Evolutionary conservation across 2,797 vertebrate species (phyloP).

Genomic region (Aldrovandia affinis): DNA sequence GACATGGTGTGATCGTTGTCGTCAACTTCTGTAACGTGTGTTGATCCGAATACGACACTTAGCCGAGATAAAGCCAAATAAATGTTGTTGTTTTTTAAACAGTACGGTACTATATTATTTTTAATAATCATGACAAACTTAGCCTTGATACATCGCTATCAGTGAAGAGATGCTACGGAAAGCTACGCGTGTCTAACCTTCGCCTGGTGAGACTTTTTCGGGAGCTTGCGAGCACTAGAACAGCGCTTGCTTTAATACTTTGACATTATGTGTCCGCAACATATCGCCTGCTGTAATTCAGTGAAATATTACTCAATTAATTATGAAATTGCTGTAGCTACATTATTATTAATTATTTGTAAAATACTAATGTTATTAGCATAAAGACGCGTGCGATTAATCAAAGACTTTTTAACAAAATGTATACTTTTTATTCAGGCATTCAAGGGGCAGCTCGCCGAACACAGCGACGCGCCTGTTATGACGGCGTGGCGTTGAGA

Average conservation of each 20-base stretch:
- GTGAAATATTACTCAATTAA: background rate
- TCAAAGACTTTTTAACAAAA: no score
- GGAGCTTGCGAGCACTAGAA: background rate
- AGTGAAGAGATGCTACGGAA: no score
- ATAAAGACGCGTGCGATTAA: background rate
- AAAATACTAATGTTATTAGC: background rate
- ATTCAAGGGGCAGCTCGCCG: slow-evolving; percentile 33
- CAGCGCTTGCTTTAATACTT: background rate
- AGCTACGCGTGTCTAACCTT: background rate
- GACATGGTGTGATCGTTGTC: slow-evolving; percentile 50
- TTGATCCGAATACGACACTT: background rate
- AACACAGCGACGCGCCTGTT: no score
- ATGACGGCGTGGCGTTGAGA: no score
- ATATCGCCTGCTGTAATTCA: background rate
- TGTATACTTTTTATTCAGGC: slow-evolving; percentile 49
- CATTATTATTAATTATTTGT: background rate
- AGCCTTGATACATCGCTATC: background rate
- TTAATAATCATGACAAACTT: background rate
- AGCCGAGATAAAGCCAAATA: background rate
- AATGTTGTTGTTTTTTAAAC: background rate
- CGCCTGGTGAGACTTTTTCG: background rate
- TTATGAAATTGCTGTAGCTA: no score
- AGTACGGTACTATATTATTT: background rate
- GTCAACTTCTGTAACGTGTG: background rate
- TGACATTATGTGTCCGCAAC: background rate